A percentile compares a stretch with the other conserved stretches of the same genome.
Conservation (phyloP, 2,797 vertebrate species). For the Mycteria americana region DNA sequence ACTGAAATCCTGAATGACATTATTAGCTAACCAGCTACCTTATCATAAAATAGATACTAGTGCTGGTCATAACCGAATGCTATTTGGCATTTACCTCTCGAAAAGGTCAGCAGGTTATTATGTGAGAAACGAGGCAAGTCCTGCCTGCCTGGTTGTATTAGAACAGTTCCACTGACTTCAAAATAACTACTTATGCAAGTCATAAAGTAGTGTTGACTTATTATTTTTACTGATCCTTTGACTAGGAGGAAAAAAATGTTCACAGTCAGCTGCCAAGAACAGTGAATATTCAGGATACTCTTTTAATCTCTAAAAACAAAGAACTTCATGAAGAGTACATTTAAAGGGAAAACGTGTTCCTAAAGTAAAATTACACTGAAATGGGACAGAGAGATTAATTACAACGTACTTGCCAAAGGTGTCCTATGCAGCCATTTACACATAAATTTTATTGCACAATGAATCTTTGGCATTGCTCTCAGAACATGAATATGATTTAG, state of each 20-base stretch:
- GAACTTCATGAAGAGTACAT: not conserved
- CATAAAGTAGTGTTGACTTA: not conserved
- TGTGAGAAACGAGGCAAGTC: not conserved
- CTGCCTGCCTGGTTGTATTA: not conserved
- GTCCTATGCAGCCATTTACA: not conserved
- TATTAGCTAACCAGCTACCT: not conserved
- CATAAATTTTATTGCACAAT: not conserved
- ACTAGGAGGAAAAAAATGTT: not conserved
- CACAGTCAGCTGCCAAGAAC: not conserved
- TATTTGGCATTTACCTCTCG: not conserved
- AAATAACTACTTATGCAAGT: not conserved
- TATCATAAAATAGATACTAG: not conserved
- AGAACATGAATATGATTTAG: constrained; percentile 1
- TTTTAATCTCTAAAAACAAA: not conserved
- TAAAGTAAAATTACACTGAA: not conserved
- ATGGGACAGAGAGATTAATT: not conserved
- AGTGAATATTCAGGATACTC: not conserved
- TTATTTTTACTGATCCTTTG: not conserved
- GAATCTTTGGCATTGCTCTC: constrained; percentile 5
- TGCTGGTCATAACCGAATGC: not conserved
- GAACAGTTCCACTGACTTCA: not conserved
- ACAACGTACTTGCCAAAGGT: not conserved
- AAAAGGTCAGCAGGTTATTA: not conserved
- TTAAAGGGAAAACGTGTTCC: not conserved
- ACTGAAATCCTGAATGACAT: not conserved